Evolutionary conservation across 2,113 vertebrate species (phyloP).

Genomic region (Sarotherodon lohbergeri): DNA sequence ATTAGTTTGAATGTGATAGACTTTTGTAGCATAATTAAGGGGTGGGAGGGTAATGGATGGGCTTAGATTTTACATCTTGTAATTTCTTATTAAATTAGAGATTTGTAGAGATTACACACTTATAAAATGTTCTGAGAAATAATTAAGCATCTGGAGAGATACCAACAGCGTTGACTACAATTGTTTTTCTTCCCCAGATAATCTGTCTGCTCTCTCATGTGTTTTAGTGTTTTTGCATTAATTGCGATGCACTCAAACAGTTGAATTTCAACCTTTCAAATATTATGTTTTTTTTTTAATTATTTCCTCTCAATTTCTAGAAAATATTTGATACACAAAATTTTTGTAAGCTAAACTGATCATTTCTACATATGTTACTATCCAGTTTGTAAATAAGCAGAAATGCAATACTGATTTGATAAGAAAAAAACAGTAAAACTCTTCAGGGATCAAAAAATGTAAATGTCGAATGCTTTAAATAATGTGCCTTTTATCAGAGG

Average conservation of each 20-base stretch:
- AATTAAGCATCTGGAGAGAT: background rate
- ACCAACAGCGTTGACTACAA: background rate
- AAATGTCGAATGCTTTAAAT: constrained; percentile 50
- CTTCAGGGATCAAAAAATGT: constrained; percentile 49
- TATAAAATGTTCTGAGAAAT: background rate
- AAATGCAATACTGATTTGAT: constrained; percentile 23
- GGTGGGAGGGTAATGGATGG: background rate
- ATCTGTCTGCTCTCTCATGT: background rate
- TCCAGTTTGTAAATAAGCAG: constrained; percentile 25
- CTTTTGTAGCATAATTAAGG: constrained; percentile 12
- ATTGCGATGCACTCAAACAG: background rate
- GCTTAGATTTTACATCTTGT: background rate
- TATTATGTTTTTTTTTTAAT: background rate
- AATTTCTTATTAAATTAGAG: background rate
- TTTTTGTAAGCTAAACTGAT: constrained; percentile 4
- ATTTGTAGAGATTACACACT: background rate
- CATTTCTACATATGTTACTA: constrained; percentile 28
- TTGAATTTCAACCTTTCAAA: background rate
- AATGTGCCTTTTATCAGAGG: constrained; percentile 58
- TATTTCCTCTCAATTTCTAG: constrained; percentile 3
- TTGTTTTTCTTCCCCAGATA: background rate
- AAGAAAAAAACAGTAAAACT: background rate
- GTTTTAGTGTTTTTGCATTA: background rate
- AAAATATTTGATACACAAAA: background rate
- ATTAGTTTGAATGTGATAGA: constrained; percentile 9